A percentile compares a stretch with the other conserved stretches of the same genome.
These are phyloP conservation scores for Perithous albicinctus DNA, from an alignment of 2,888 invertebrate species.

Conservation along the genomic window DNA sequence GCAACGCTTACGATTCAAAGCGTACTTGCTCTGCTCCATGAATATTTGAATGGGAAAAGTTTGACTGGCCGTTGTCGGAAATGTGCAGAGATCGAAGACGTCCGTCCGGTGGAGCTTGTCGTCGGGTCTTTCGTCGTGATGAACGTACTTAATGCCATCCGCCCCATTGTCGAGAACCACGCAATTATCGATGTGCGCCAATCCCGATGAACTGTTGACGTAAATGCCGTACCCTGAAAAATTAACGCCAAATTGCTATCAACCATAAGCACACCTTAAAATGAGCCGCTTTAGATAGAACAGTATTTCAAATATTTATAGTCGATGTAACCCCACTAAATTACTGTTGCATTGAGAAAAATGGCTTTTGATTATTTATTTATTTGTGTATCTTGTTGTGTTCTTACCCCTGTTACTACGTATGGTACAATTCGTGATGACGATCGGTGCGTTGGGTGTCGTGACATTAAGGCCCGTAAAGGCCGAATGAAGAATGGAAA, in stretches of 20 bases:
- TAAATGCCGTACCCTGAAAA: slow-evolving; percentile 93
- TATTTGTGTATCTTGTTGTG: too few species aligned
- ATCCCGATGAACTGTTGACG: slow-evolving; percentile 94
- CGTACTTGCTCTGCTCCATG: slow-evolving; percentile 92
- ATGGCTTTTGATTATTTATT: too few species aligned
- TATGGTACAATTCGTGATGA: slow-evolving; percentile 93
- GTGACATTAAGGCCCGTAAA: slow-evolving; percentile 97
- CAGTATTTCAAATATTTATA: too few species aligned
- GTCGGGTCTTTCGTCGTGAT: slow-evolving; percentile 92
- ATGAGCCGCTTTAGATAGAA: too few species aligned
- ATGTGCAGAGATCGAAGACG: slow-evolving; percentile 93
- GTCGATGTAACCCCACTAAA: too few species aligned
- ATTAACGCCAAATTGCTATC: background rate
- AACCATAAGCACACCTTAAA: too few species aligned
- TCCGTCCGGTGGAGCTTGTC: slow-evolving; percentile 91
- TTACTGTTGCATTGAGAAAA: background rate
- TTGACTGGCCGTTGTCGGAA: slow-evolving; percentile 93
- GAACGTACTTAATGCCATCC: slow-evolving; percentile 95
- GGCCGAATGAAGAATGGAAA: slow-evolving; percentile 94
- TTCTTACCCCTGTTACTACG: slow-evolving; percentile 90
- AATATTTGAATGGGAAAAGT: slow-evolving; percentile 94
- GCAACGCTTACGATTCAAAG: slow-evolving; percentile 90
- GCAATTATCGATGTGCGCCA: slow-evolving; percentile 92
- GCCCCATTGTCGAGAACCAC: slow-evolving; percentile 93
- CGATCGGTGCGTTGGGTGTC: slow-evolving; percentile 92